Conservation (phyloP, 92 coral and sea anemone species). For the Siderastrea siderea region DNA sequence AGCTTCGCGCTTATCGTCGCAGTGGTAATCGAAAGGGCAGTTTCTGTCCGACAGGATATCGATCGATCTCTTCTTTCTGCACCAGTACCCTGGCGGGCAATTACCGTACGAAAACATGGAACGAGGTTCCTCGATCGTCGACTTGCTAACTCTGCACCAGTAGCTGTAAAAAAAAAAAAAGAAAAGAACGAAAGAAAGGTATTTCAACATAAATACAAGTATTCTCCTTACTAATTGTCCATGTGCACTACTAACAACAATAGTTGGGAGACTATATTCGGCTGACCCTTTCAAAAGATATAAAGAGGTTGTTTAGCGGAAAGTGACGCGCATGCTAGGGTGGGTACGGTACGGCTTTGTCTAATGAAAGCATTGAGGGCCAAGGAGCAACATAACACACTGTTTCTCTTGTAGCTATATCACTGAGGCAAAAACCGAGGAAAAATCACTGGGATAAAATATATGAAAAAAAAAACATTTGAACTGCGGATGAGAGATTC, state of each 20-base stretch:
- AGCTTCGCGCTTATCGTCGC: constrained; percentile 53
- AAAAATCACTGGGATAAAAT: too few species aligned
- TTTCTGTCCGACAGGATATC: constrained; percentile 15
- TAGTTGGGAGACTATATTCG: too few species aligned
- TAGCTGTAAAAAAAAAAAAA: constrained; percentile 15
- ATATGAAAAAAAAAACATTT: too few species aligned
- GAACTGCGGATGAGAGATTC: too few species aligned
- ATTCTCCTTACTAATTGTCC: not conserved
- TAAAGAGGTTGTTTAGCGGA: too few species aligned
- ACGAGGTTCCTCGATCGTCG: constrained; percentile 10
- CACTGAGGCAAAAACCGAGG: too few species aligned
- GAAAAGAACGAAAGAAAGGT: not conserved
- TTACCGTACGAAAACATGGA: constrained; percentile 50
- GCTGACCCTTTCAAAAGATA: too few species aligned
- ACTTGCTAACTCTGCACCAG: constrained; percentile 29
- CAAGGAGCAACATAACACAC: too few species aligned
- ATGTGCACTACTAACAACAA: not conserved
- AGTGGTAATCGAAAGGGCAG: constrained; percentile 44
- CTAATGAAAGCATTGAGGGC: too few species aligned
- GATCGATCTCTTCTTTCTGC: constrained; percentile 58
- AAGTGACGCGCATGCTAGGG: too few species aligned
- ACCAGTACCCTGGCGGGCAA: constrained; percentile 94
- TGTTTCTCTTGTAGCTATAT: too few species aligned
- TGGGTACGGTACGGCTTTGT: too few species aligned
- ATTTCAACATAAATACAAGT: not conserved